Base-by-base conservation (phyloP, 1,140 invertebrate species). In the Leptinotarsa defecta region DNA sequence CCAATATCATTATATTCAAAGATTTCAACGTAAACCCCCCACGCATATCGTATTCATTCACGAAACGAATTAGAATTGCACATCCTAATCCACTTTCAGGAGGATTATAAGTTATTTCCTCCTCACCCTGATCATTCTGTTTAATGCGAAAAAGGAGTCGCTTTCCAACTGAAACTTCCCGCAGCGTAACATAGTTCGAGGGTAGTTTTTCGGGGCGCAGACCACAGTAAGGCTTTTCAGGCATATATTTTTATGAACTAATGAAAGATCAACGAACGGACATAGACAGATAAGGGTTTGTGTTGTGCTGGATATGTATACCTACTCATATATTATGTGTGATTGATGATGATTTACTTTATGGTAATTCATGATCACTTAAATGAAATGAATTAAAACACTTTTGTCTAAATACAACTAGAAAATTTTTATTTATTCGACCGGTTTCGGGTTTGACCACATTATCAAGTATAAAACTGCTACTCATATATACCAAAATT, bases 191-290 rank as follows among this genome's bases (percentile, higher is more conserved):
- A 71, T 61, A 71, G 69, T 71, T 71, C 13, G 24, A n/a, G 20
- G 22, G 63, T 48, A 48, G 73, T 74, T 76, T 76, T 76, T 64
- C 68, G 48, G 64, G 48, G 62, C 34, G 27, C 63, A 52, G 48
- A 57, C 52, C 69, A 34, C 27, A 52, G 13, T 57, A 61, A 61
- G 52, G 49, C 69, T 71, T 71, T 67, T 15, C 69, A 64, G 64
- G 71, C 73, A 72, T 76, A 76, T 68, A 76, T 76, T 72, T 76
- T 68, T 48, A 57, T 74, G 57, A 65, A 52, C 75, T 76, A 76
- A 73, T 71, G 69, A 76, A 76, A 76, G 75, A 76, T 73, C 71
- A 76, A 68, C 22, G 71, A 72, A 76, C 68, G 67, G 71, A 72
- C 64, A 68, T 57, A 52, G 67, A 67, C 67, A 73, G 65, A 76